Conservation (phyloP, 2,797 vertebrate species). For the Manis pentadactyla region DNA sequence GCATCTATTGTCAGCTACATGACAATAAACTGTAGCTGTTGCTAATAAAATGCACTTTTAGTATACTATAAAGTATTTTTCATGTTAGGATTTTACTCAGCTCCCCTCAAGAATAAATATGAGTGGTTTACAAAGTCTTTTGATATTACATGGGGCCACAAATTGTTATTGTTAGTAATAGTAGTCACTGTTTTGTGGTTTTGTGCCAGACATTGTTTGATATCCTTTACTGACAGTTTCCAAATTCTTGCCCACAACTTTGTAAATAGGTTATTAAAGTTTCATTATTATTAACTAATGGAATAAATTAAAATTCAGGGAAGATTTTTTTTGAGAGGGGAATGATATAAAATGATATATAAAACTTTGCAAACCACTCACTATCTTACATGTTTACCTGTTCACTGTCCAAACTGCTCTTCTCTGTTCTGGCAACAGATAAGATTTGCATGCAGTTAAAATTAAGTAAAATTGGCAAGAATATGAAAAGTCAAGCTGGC, state of each 20-base stretch:
- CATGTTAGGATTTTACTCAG: neutral
- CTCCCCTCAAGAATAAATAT: neutral
- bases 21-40: neutral
- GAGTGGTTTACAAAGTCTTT: neutral
- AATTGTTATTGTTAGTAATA: neutral
- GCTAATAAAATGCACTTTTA: neutral
- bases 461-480: neutral
- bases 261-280: constrained; percentile 30
- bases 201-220: neutral
- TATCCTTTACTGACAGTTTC: neutral
- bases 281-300: constrained; percentile 39
- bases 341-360: neutral
- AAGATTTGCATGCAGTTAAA: neutral
- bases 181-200: neutral
- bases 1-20: neutral
- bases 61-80: neutral
- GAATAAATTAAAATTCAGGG: constrained; percentile 46
- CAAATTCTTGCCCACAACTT: neutral
- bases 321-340: neutral
- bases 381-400: neutral
- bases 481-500: neutral
- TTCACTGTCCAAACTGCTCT: neutral
- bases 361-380: neutral
- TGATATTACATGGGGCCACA: neutral
- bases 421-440: neutral